Evolutionary conservation across 1,140 invertebrate genomes (phyloP).

Genomic region (Cyrtorhinus lividipennis): DNA sequence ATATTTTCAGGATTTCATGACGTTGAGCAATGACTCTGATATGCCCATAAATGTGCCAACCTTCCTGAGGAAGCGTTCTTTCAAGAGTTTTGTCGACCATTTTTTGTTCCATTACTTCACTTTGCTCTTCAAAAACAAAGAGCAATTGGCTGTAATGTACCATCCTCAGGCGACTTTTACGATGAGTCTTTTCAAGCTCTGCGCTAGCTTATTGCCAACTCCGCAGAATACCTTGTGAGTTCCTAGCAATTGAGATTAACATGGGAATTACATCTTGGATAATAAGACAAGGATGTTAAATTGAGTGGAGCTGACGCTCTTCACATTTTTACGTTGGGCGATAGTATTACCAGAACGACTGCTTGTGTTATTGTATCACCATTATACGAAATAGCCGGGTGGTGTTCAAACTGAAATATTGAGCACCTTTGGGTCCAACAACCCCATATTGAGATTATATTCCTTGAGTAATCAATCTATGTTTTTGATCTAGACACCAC

Average conservation of each 20-base stretch:
- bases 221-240: background rate
- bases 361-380: background rate
- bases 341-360: background rate
- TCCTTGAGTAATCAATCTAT: too few relatives aligned
- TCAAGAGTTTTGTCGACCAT: background rate
- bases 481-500: too few relatives aligned
- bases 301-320: background rate
- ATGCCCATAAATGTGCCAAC: background rate
- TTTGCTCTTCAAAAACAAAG: background rate
- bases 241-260: background rate
- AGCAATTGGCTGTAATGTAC: background rate
- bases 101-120: background rate
- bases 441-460: too few relatives aligned
- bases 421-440: too few relatives aligned
- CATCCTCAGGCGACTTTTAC: background rate
- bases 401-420: too few relatives aligned
- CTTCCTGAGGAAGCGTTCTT: background rate
- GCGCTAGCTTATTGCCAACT: background rate
- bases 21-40: background rate
- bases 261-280: too few relatives aligned
- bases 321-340: background rate
- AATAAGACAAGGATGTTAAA: background rate
- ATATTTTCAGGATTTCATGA: background rate
- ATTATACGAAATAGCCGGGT: too few relatives aligned
- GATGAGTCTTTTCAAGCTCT: background rate